Evolutionary conservation across 1,140 invertebrate genomes (phyloP), one percentile per base, ranked within the genome.

Genomic region (Hyposmocoma kahamanoa): DNA sequence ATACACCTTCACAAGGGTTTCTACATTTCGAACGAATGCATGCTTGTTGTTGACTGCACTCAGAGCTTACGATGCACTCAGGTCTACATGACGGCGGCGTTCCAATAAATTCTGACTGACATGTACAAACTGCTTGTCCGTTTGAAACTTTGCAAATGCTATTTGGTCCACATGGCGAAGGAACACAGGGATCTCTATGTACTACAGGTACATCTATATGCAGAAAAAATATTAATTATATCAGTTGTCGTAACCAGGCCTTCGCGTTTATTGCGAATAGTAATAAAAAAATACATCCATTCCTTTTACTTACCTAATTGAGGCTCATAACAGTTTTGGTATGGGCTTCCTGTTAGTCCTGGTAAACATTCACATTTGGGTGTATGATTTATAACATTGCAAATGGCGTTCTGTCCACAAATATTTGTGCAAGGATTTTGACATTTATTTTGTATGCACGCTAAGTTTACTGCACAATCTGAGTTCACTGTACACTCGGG

Each of bases 101-200:
- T 28, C 78, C 84, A 11, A 84, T 50, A 58, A 86, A 89, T 46
- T 87, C 87, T 6, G 76, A 57, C 32, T 85, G 67, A 68, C 91
- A 92, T n/a, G 88, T 89, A 69, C 93, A 95, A 2, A 91, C 90
- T 3, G 92, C 90, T 76, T 91, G 89, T 34, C 86, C 83, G 61
- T 92, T 91, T 21, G 88, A 88, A 60, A 91, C 89, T 60, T 90
- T 89, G 75, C 93, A 94, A 56, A 90, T 79, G 64, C 90, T 90
- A 67, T 94, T 90, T 15, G 91, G 89, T 19, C 95, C 95, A 75
- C 94, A 96, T 2, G 93, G 93, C 15, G 91, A 93, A 32, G 93
- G 93, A 46, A 87, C 81, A 69, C 94, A 95, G 1, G 92, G 92
- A 68, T 93, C 87, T 50, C 38, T 70, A 20, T 67, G 72, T 13